Evolutionary conservation across 2,113 vertebrate genomes (phyloP).

Genomic region (Hiodon tergisus): DNA sequence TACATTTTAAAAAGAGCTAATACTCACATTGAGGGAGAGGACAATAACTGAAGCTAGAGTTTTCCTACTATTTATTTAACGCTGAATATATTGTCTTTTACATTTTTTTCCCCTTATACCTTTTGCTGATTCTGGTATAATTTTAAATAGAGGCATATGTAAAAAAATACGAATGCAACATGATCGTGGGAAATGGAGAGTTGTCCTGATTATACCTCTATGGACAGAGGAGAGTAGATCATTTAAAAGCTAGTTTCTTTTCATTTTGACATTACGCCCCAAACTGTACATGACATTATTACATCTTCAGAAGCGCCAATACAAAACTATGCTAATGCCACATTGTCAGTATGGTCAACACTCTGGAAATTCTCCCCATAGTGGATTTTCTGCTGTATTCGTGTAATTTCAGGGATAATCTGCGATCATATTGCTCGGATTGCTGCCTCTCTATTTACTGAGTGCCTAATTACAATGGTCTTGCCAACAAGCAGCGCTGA

Average conservation of each 20-base stretch:
- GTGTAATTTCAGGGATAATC: constrained; percentile 12
- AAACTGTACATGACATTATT: not conserved
- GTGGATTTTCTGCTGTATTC: not conserved
- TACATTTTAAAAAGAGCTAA: not conserved
- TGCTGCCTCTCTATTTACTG: constrained; percentile 31
- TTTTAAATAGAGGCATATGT: not conserved
- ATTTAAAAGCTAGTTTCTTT: not conserved
- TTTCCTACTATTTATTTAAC: not conserved
- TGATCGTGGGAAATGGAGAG: not conserved
- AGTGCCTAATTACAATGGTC: constrained; percentile 26
- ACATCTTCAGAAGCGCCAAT: constrained; percentile 1
- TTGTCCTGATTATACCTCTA: not conserved
- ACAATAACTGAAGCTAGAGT: no score
- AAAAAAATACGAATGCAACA: not conserved
- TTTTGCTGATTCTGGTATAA: not conserved
- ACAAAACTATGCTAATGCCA: not conserved
- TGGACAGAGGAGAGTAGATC: no score
- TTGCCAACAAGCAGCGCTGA: constrained; percentile 11
- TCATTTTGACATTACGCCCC: not conserved
- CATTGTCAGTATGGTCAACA: not conserved
- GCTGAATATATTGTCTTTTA: not conserved
- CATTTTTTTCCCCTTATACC: not conserved
- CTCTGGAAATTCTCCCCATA: not conserved
- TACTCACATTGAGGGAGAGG: no score
- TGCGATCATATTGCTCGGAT: constrained; percentile 29